Conservation (phyloP, 1,140 invertebrate genomes). For the Lamellibrachia luymesi region DNA sequence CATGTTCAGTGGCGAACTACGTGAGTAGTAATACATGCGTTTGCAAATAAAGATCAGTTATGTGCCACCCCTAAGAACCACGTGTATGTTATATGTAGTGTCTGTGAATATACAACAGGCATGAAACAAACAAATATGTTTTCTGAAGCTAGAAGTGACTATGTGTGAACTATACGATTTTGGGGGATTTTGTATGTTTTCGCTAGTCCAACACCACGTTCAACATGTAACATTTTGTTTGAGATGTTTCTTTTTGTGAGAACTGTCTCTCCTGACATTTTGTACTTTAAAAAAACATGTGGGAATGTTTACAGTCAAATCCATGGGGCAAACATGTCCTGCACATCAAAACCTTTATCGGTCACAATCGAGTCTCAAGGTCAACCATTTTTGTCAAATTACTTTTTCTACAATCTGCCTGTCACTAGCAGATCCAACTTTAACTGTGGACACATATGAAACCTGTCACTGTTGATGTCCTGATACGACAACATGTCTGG, state of each 20-base stretch:
- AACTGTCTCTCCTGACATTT: conserved; percentile 22
- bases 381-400: conserved; percentile 17
- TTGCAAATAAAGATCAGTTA: no score
- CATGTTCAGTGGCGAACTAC: no score
- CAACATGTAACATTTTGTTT: conserved; percentile 27
- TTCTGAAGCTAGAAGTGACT: conserved; percentile 10
- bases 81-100: no score
- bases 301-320: conserved; percentile 12
- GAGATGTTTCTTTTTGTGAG: conserved; percentile 25
- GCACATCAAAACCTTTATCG: conserved; percentile 27
- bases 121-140: conserved; percentile 23
- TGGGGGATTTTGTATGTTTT: conserved; percentile 24
- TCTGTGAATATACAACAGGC: no score
- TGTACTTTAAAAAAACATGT: conserved; percentile 19
- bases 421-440: conserved; percentile 29
- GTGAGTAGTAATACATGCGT: no score
- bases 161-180: conserved; percentile 6
- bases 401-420: conserved; percentile 24
- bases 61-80: no score
- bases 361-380: conserved; percentile 19
- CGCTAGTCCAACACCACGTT: conserved; percentile 27
- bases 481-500: no score
- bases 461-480: conserved; percentile 31
- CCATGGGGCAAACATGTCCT: conserved; percentile 26
- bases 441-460: conserved; percentile 21